Evolutionary conservation across 2,797 vertebrate genomes (phyloP), one percentile per base, ranked within the genome.

Genomic region (Coregonus sp.): DNA sequence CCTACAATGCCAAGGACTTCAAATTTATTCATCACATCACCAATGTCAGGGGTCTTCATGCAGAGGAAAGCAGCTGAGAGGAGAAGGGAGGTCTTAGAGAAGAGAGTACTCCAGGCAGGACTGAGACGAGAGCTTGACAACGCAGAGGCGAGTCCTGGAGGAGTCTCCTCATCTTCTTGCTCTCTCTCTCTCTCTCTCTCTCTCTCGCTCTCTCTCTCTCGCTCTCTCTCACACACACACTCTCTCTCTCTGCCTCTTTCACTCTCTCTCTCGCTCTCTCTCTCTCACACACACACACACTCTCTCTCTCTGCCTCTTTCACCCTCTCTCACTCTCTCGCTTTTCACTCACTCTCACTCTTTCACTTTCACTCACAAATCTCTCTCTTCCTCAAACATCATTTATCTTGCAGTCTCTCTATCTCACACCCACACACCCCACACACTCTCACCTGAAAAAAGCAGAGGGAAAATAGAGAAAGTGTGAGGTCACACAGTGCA

Each of bases 1-100:
- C 98, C 98, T 92, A 99, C 98, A 96, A 99, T 98, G 94, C 98
- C 98, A 98, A 99, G 98, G 95, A 99, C 98, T 95, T 99, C 98
- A 98, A 99, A 99, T 97, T 99, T 99, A 99, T 99, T 99, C 98
- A 99, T 99, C 97, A 99, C 97, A 99, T 99, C 96, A 98, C 98
- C 95, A 92, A 97, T 96, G 92, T 95, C 29, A 94, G 94, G 95
- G 95, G 96, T 96, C 95, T 96, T 99, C 96, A 96, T 97, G 95
- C 96, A 96, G 97, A 96, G 95, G 95, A 97, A 98, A 91, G 18
- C 63, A 78, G 84, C 80, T 78, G 86, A 86, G 89, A 67, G 61
- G 70, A 51, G 87, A 86, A 90, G 73, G 73, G 20, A 84, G 92
- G 84, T 92, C 94, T 95, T 87, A 94, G 85, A 50, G 67, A 78